Evolutionary conservation across 2,113 vertebrate genomes (phyloP), one percentile per base, ranked within the genome.

Genomic region (Dicentrarchus labrax): DNA sequence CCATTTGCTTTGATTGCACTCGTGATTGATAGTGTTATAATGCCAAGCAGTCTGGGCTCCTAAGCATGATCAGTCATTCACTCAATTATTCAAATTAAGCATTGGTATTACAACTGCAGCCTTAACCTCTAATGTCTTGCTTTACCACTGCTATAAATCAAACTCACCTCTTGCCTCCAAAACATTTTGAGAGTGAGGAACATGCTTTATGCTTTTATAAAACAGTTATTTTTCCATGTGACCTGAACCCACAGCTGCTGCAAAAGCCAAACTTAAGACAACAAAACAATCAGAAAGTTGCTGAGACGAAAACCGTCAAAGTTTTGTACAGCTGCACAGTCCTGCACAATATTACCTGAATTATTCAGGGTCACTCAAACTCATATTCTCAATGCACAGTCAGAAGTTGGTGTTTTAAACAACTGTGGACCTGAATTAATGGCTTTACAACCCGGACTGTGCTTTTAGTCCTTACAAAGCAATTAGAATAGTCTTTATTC

Each of bases 71-170:
- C 86, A 89, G 76, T 93, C 91, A 93, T 91, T 93, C 87, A 92
- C 86, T 93, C 88, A 93, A 88, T 92, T 93, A 93, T 94, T 94
- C 89, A 92, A 91, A 92, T 93, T 86, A 92, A 89, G 88, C 83
- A 67, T 80, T 60, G 73, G 86, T 88, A 89, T 90, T 93, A 93
- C 89, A 93, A 92, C 87, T 82, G 74, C 89, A 90, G 91, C 61
- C 76, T 88, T 93, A 90, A 94, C 89, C 93, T 85, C 84, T 82
- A 80, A 91, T 89, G 91, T 84, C 86, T 68, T 67, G 72, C 83
- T 88, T 88, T 87, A 89, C 82, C 84, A 47, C 76, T n/a, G 69
- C 69, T n/a, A 90, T 92, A 93, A 93, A 92, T 92, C 89, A 91
- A 82, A 68, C 75, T 84, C 82, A 89, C 79, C 82, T 86, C 86